These are phyloP conservation scores for Heteromormyrus szaboi DNA, from an alignment of 2,797 vertebrate genomes.

Conservation along the genomic window DNA sequence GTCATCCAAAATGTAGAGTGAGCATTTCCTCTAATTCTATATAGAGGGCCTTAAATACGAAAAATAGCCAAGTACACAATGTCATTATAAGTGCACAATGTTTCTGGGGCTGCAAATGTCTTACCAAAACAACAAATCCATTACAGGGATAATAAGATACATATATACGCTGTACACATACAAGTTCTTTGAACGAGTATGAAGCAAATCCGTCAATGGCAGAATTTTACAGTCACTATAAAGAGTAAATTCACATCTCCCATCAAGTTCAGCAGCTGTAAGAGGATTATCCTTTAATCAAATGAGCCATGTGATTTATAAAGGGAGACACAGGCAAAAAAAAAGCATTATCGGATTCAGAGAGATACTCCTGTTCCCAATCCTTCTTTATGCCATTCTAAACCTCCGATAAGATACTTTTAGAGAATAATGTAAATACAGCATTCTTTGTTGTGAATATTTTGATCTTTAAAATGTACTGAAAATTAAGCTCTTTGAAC, in stretches of 20 bases:
- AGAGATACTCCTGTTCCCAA: slow-evolving; percentile 12
- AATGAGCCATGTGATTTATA: slow-evolving; percentile 22
- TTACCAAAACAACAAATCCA: background rate
- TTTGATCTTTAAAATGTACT: background rate
- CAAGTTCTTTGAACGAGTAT: background rate
- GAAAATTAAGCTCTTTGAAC: background rate
- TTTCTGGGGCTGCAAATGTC: background rate
- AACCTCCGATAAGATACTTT: slow-evolving; percentile 14
- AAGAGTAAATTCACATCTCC: slow-evolving; percentile 4
- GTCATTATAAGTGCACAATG: background rate
- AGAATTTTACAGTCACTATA: background rate
- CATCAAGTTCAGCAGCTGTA: background rate
- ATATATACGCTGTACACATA: background rate
- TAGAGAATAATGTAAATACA: background rate
- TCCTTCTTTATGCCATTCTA: slow-evolving; percentile 13
- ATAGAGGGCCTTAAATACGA: background rate
- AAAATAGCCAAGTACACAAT: background rate
- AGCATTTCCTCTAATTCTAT: background rate
- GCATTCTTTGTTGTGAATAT: slow-evolving; percentile 2
- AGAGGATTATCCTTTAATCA: slow-evolving; percentile 24
- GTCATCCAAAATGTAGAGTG: background rate
- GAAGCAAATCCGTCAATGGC: background rate
- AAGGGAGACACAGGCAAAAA: background rate
- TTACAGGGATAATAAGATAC: background rate
- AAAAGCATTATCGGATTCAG: slow-evolving; percentile 10